Base-by-base conservation (phyloP, 2,888 invertebrate species). In the Lamproptera curius region DNA sequence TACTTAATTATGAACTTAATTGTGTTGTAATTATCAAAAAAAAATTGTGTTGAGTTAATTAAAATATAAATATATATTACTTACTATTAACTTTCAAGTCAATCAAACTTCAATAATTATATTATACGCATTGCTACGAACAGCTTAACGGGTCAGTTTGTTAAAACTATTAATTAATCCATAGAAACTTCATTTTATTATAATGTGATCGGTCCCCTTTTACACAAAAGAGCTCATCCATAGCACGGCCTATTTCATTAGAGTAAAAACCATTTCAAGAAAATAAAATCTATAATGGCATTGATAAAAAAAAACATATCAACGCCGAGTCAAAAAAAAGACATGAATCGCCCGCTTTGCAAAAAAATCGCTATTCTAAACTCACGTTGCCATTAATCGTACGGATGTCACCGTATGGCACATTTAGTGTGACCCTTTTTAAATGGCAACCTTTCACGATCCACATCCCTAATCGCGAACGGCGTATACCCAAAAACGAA, bases 401-500 rank as follows among this genome's bases (percentile, higher is more conserved):
- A 82, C 76, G 70, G 82, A 81, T 85, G 84, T 84, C 84, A 76
- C 83, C 75, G 84, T 84, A 83, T 79, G 82, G 83, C 82, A 85
- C 83, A 82, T 85, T 86, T 83, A 84, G 84, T 83, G 81, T 79
- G 82, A 85, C 85, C 84, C 84, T 85, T 85, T 85, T 85, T 81
- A 80, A 74, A 72, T 70, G 73, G 58, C 60, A 65, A 67, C 76
- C 73, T 70, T 61, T 61, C 67, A 62, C 73, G 69, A 75, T 77
- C 75, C 76, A 72, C 73, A 76, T 67, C 70, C 73, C 71, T 81
- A 80, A 80, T 79, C 77, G 72, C 63, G 65, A 72, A 75, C 70
- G 65, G 67, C 70, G 70, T 76, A 76, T 65, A 69, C 70, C 69
- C 64, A 73, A 74, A 71, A 67, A 63, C 63, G 57, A 64, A 64